Evolutionary conservation across 2,888 invertebrate species (phyloP), one percentile per base, ranked within the genome.

Genomic region (Epicampocera succincta): DNA sequence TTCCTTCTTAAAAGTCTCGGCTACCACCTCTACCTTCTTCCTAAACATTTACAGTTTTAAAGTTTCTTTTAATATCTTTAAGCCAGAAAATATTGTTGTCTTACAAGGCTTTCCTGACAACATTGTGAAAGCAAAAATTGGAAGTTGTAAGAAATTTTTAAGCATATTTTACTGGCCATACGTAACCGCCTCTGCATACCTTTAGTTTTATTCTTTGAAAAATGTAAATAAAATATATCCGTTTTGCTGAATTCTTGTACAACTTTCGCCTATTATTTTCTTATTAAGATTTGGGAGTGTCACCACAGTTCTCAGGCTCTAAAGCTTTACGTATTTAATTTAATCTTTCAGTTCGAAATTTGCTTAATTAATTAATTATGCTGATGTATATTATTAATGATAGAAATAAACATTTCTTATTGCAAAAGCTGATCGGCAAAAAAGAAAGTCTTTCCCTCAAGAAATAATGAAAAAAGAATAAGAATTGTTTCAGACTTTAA

Each of bases 371-470:
- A 46, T 33, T 48, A 38, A 60, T 42, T 42, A 29, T 72, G 29
- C 52, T 42, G 21, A 63, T 54, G 40, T 72, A n/a, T n/a, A n/a
- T 42, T 50, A 17, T 52, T 61, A 13, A 61, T 6, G 42, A 52
- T 40, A 17, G 15, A 5, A 13, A 17, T 6, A 13, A 17, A 56
- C 40, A 9, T 54, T 25, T n/a, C 13, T 42, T 46, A 29, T 21
- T 12, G 21, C 21, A 42, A 42, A 54, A 33, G 3, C 33, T 44
- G 52, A 15, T 50, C 17, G 4, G 5, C 21, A 52, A 48, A 17
- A 66, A 52, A 66, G 66, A 56, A 69, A 69, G 68, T 58, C 58
- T 71, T 48, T 60, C 48, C 15, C 60, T 60, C 38, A 33, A 25
- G 38, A 17, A 60, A 71, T 58, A 58, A 71, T 48, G 19, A 25